Conservation (phyloP, 2,113 vertebrate species). For the Tupaia tana region DNA sequence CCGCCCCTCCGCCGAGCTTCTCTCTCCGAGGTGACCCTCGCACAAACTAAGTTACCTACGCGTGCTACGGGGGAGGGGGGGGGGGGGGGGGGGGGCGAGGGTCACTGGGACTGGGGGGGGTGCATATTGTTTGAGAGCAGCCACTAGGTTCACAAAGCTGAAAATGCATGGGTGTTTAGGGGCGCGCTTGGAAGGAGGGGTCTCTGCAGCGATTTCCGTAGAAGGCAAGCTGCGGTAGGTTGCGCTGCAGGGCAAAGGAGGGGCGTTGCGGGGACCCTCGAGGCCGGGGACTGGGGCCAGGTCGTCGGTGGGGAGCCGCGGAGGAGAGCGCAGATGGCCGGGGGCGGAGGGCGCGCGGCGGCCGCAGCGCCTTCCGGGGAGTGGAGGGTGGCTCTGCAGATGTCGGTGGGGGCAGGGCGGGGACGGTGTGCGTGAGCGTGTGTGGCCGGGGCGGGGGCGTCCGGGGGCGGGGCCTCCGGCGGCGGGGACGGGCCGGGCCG, state of each 20-base stretch:
- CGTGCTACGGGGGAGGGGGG: not conserved
- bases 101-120: not conserved
- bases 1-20: not conserved
- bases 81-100: not conserved
- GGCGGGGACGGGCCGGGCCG: not conserved
- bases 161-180: slow-evolving; percentile 30
- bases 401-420: not conserved
- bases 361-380: slow-evolving; percentile 56
- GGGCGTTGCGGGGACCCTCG: not conserved
- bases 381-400: slow-evolving; percentile 12
- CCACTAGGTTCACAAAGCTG: slow-evolving; percentile 31
- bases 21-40: slow-evolving; percentile 62
- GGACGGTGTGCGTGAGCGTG: slow-evolving; percentile 22
- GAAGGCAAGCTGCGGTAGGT: slow-evolving; percentile 29
- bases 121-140: slow-evolving; percentile 52
- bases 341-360: not conserved
- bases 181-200: slow-evolving; percentile 56
- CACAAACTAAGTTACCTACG: slow-evolving; percentile 64
- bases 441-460: not conserved
- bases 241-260: not conserved
- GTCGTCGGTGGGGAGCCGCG: not conserved
- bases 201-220: slow-evolving; percentile 57
- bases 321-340: not conserved
- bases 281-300: not conserved
- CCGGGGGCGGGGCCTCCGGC: slow-evolving; percentile 59